A percentile compares a stretch with the other conserved stretches of the same genome.
Conservation (phyloP, 2,113 vertebrate genomes). For the Leucopsar rothschildi region DNA sequence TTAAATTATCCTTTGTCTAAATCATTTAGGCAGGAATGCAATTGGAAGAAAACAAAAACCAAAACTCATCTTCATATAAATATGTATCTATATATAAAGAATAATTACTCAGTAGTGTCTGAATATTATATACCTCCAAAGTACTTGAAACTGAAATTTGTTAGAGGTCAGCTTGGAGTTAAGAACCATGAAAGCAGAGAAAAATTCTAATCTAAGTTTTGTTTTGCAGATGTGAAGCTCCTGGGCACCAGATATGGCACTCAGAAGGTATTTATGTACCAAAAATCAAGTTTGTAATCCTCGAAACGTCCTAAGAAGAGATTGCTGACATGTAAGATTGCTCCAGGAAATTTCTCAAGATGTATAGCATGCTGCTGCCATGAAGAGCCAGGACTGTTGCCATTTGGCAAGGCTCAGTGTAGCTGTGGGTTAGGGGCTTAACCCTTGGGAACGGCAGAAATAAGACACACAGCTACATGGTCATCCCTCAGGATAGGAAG, state of each 20-base stretch:
- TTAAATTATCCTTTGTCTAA: background rate
- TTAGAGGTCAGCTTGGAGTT: background rate
- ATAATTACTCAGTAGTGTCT: background rate
- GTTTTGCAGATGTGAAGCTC: background rate
- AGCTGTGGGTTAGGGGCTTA: too few relatives aligned
- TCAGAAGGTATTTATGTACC: background rate
- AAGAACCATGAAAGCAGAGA: background rate
- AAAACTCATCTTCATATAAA: background rate
- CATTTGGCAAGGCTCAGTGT: background rate
- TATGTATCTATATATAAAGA: background rate
- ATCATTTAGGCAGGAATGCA: background rate
- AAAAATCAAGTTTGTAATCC: background rate
- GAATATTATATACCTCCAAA: background rate
- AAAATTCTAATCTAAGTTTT: background rate
- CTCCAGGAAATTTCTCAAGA: background rate
- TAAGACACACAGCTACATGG: too few relatives aligned
- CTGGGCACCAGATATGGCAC: background rate
- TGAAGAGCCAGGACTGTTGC: background rate
- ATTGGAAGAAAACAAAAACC: background rate
- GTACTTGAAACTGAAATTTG: background rate
- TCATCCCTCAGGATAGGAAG: too few relatives aligned
- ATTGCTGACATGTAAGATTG: background rate
- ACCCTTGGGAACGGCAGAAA: too few relatives aligned
- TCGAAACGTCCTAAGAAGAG: background rate
- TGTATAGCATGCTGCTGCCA: background rate